Conservation (phyloP, 2,113 vertebrate genomes). For the Sapayoa aenigma region DNA sequence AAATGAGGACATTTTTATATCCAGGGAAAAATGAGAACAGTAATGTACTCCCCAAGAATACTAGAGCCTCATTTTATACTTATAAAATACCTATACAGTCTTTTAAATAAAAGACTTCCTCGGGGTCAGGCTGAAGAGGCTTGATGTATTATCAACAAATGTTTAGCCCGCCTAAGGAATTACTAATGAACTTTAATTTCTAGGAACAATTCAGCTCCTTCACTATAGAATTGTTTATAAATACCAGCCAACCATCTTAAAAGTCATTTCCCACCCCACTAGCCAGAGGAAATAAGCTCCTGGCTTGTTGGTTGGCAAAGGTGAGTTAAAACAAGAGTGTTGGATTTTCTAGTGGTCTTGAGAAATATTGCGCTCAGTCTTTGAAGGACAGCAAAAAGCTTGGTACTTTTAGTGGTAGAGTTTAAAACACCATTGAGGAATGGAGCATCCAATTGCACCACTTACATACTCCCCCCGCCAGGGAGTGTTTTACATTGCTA, state of each 20-base stretch:
- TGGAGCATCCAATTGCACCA: neutral
- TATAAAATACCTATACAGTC: neutral
- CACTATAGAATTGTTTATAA: neutral
- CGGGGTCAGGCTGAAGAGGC: neutral
- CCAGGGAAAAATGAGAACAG: neutral
- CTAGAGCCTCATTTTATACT: neutral
- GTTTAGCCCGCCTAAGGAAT: neutral
- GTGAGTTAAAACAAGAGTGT: neutral
- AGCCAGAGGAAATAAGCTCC: neutral
- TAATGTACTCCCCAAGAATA: neutral
- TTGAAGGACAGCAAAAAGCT: neutral
- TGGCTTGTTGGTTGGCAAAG: neutral
- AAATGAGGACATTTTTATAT: neutral
- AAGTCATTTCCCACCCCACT: neutral
- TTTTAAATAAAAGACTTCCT: neutral
- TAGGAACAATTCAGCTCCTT: neutral
- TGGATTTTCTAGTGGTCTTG: neutral
- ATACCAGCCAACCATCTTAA: neutral
- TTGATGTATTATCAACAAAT: neutral
- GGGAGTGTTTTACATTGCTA: neutral
- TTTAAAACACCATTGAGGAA: neutral
- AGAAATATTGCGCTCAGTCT: neutral
- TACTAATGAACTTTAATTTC: neutral
- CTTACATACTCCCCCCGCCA: accelerated
- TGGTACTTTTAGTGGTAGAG: neutral